Conservation (phyloP, 2,888 invertebrate genomes). For the Drosophila planitibia region DNA sequence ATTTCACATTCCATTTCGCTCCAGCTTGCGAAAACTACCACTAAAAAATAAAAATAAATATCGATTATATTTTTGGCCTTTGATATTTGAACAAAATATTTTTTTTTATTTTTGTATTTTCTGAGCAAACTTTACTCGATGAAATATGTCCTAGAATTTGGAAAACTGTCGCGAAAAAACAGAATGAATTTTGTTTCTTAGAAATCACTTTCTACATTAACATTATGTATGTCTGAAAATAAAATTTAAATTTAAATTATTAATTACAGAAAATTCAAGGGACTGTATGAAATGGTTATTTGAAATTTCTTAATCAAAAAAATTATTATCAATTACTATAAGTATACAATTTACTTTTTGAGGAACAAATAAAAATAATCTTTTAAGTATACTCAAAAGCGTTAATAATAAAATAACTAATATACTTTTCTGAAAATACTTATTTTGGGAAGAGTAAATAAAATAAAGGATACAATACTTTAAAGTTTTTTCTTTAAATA, state of each 20-base stretch:
- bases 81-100: slow-evolving; percentile 2
- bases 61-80: slow-evolving; percentile 5
- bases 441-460: neutral
- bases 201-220: neutral
- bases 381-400: no score
- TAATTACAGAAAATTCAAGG: neutral
- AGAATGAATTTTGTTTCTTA: neutral
- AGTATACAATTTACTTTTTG: neutral
- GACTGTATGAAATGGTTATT: neutral
- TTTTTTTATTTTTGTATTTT: neutral
- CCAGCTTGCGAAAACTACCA: neutral
- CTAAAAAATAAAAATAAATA: slow-evolving; percentile 8
- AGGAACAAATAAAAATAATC: no score
- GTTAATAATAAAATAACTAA: no score
- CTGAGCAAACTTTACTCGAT: neutral
- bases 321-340: neutral
- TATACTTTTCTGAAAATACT: no score
- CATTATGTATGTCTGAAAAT: neutral
- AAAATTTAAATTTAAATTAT: neutral
- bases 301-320: neutral
- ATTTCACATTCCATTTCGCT: slow-evolving; percentile 1
- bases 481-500: neutral
- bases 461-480: neutral
- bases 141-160: neutral
- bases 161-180: neutral